Base-by-base conservation (phyloP, 1,140 invertebrate genomes). In the Brachionus paranguensis region DNA sequence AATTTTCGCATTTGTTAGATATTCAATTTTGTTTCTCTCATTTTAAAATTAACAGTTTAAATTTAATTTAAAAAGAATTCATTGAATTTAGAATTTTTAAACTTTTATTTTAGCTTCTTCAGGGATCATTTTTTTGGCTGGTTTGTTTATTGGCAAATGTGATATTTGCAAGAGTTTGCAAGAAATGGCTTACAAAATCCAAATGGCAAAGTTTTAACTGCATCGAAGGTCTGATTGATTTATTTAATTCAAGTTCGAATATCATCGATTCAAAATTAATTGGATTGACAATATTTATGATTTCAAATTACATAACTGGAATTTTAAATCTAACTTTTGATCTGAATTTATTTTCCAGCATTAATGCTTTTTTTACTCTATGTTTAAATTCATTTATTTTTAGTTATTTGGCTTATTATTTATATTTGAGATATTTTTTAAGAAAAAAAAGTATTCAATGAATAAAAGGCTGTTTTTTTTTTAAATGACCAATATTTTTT, bases 281-380 rank as follows among this genome's bases (percentile, higher is more conserved):
- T 89, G 93, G 93, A 10, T 88, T 96, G 41, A 85, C 91, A 17
- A 94, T 93, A 87, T 96, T 96, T 88, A 88, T 96, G 53, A 53
- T 93, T 0, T 91, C 92, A 3, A 96, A 96, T 91, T 60, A 96
- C 17, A 86, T 93, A 7, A 96, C 94, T 27, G 95, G 95, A 41
- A 41, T 72, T 17, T 41, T 43, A 20, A 72, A 72, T 72, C 33
- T 72, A 7, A 11, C 17, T 20, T 72, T 72, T 43, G 68, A 41
- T 4, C 24, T 72, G 37, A 14, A 43, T 17, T 43, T 11, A 43
- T 72, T 72, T 72, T 72, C 68, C 5, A 17, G 1, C 12, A 6
- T n/a, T 6, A 8, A 17, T 2, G 33, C 68, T 8, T 72, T 72
- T 24, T 43, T 72, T 43, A 72, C 17, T n/a, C n/a, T 72, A 43